Evolutionary conservation across 2,797 vertebrate species (phyloP).

Genomic region (Apogon hyalosoma): DNA sequence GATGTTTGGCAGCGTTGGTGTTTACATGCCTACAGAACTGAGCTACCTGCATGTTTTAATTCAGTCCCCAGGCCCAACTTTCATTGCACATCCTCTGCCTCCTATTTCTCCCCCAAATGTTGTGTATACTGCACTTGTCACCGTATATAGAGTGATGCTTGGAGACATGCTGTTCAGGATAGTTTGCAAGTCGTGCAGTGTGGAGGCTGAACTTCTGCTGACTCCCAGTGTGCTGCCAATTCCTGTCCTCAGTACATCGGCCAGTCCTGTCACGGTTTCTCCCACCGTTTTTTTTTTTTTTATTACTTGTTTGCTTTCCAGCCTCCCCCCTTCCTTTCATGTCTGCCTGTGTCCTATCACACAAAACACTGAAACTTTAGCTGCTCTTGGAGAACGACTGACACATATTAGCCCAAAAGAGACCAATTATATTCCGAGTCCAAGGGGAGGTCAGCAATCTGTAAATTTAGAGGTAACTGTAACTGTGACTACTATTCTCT

Average conservation of each 20-base stretch:
- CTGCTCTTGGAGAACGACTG: slow-evolving; percentile 7
- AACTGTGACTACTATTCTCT: background rate
- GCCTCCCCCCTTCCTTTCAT: slow-evolving; percentile 4
- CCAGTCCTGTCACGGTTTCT: background rate
- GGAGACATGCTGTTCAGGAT: background rate
- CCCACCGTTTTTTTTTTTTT: background rate
- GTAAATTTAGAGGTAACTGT: slow-evolving; percentile 7
- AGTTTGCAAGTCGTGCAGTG: slow-evolving; percentile 10
- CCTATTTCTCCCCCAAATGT: background rate
- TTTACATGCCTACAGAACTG: slow-evolving; percentile 9
- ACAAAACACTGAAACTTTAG: background rate
- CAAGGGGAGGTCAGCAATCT: slow-evolving; percentile 23
- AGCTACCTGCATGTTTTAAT: slow-evolving; percentile 18
- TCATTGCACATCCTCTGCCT: background rate
- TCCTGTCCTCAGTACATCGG: slow-evolving; percentile 15
- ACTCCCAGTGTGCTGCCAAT: slow-evolving; percentile 21
- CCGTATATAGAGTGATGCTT: slow-evolving; percentile 8
- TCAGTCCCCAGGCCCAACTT: slow-evolving; percentile 4
- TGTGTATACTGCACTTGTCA: background rate
- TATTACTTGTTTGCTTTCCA: slow-evolving; percentile 16
- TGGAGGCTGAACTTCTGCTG: slow-evolving; percentile 32
- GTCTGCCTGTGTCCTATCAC: slow-evolving; percentile 15
- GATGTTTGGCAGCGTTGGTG: background rate
- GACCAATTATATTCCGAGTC: slow-evolving; percentile 3
- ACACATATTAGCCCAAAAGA: slow-evolving; percentile 23